These are phyloP conservation scores for Chloebia gouldiae DNA, from an alignment of 2,113 vertebrate species.

Conservation along the genomic window DNA sequence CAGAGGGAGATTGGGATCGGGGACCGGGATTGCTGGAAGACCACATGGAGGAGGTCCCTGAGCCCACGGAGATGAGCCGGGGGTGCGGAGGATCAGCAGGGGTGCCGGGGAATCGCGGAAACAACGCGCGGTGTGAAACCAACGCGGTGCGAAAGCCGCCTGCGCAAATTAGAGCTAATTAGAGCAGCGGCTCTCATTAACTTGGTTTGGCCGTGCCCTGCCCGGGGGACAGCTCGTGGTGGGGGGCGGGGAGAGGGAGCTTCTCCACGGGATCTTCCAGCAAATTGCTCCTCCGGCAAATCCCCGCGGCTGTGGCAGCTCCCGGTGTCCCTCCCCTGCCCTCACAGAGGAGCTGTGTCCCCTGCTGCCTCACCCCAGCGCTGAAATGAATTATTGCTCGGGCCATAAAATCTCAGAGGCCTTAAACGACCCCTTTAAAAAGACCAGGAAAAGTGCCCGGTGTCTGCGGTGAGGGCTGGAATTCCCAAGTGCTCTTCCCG, in stretches of 20 bases:
- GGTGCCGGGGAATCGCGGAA: accelerated
- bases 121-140: background rate
- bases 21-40: background rate
- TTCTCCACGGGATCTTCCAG: background rate
- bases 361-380: background rate
- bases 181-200: background rate
- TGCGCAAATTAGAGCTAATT: background rate
- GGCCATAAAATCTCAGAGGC: accelerated
- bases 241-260: background rate
- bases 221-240: accelerated
- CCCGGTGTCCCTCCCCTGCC: background rate
- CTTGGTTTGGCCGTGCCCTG: background rate
- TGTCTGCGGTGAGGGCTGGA: background rate
- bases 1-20: background rate
- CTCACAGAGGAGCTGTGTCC: background rate
- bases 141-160: background rate
- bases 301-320: accelerated
- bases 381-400: background rate
- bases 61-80: background rate
- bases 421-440: background rate
- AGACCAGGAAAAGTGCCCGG: accelerated
- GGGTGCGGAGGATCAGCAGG: accelerated
- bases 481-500: background rate
- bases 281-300: background rate
- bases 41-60: background rate